Evolutionary conservation across 2,797 vertebrate species (phyloP).

Genomic region (Neosilurus hyrtlii): DNA sequence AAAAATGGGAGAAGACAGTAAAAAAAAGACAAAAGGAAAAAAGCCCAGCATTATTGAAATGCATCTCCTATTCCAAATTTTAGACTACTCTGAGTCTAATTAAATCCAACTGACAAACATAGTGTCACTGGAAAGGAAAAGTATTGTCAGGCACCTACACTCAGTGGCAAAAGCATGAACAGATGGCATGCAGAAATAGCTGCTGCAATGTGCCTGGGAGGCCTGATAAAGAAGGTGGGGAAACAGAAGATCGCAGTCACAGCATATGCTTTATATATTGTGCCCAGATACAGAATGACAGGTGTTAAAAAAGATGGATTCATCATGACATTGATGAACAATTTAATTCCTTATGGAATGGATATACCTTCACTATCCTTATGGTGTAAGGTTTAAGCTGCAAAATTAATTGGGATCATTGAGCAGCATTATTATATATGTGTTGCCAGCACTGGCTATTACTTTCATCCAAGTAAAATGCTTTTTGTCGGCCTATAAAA

Average conservation of each 20-base stretch:
- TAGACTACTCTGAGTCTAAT: slow-evolving; percentile 32
- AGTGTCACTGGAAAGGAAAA: slow-evolving; percentile 34
- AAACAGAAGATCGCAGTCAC: slow-evolving; percentile 41
- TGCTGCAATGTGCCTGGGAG: slow-evolving; percentile 38
- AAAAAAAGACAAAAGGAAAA: slow-evolving; percentile 22
- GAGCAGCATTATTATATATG: neutral
- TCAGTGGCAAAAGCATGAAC: slow-evolving; percentile 40
- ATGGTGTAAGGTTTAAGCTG: slow-evolving; percentile 5
- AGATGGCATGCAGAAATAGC: slow-evolving; percentile 54
- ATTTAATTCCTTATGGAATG: slow-evolving; percentile 20
- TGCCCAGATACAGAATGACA: slow-evolving; percentile 44
- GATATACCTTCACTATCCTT: slow-evolving; percentile 5
- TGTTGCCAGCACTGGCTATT: slow-evolving; percentile 6
- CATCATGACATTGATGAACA: slow-evolving; percentile 9
- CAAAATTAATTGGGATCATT: neutral
- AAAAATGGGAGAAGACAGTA: slow-evolving; percentile 8
- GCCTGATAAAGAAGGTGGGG: slow-evolving; percentile 47
- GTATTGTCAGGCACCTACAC: slow-evolving; percentile 41
- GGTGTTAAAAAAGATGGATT: slow-evolving; percentile 33
- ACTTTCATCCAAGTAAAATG: slow-evolving; percentile 6
- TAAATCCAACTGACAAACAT: slow-evolving; percentile 50
- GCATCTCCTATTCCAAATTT: slow-evolving; percentile 24
- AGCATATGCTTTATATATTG: slow-evolving; percentile 48
- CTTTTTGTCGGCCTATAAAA: neutral
- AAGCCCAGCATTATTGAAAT: slow-evolving; percentile 23